Base-by-base conservation (phyloP, 2,113 vertebrate genomes). In the Channa maculata region DNA sequence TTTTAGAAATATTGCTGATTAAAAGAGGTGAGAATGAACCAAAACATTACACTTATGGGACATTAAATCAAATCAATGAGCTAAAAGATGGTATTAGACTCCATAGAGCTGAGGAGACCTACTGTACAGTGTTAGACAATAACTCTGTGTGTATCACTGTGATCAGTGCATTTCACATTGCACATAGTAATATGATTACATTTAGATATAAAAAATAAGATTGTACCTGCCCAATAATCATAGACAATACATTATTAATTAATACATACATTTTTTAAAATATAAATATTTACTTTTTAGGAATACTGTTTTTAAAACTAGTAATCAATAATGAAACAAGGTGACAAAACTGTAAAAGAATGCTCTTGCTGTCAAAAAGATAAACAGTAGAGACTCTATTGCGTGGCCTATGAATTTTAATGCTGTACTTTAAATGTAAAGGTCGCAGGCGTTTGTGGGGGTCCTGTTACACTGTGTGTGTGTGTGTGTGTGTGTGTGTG, bases 341-440 rank as follows among this genome's bases (percentile, higher is more conserved):
- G 12, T 58, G 34, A 70, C 38, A 41, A 41, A 55, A 73, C 8
- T 39, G 24, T 45, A 36, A 67, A 68, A 77, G 24, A 53, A 10
- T 39, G 52, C 41, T 48, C 44, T 36, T 62, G 50, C 24, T 70
- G 65, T 65, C 65, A 57, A 46, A 52, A 68, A 75, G 48, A 79
- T 67, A 63, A 82, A 74, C 65, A 71, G 45, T 13, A 4, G 58
- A 62, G 71, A 41, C 14, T n/a, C 13, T 62, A 65, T 39, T 54
- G 53, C n/a, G 36, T 24, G 37, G 49, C 64, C 45, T 69, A 41
- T 84, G 66, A 57, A 84, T 81, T 79, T 65, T 76, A 79, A 84
- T 81, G 74, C 52, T 52, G 67, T 76, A 75, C 53, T 79, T 64
- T 41, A 52, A 59, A 68, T 49, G 68, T 73, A 79, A 84, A 79